phyloP scores from a whole-genome alignment of 2,888 invertebrate genomes.

The Stratiomys singularior region DNA sequence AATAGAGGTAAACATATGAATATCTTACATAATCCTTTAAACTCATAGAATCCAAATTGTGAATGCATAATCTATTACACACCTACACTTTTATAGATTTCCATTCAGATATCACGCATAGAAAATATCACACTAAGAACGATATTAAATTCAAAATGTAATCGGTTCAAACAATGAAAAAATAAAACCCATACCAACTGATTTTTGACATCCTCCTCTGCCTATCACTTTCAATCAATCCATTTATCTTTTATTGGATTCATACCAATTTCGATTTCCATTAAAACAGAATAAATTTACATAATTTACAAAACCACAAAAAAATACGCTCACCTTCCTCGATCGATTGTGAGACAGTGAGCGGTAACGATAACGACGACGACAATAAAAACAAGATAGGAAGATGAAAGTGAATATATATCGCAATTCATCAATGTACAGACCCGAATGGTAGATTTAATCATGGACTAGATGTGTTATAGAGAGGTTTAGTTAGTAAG shows the following conservation, averaged over 20 bases:
- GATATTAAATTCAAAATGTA: too few species aligned
- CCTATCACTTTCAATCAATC: constrained; percentile 13
- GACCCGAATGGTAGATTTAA: neutral
- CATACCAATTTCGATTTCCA: neutral
- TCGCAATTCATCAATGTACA: neutral
- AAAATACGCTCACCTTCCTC: too few species aligned
- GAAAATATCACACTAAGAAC: too few species aligned
- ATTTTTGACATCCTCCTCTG: neutral
- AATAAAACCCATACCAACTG: too few species aligned
- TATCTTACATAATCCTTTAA: too few species aligned
- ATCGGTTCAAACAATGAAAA: too few species aligned
- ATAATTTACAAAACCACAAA: neutral
- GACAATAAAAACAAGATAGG: neutral
- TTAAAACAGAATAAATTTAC: constrained; percentile 18
- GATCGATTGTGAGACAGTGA: neutral
- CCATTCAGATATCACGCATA: too few species aligned
- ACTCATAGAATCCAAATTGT: too few species aligned
- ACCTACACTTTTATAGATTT: too few species aligned
- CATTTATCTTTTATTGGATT: constrained; percentile 7
- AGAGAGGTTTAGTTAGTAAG: neutral
- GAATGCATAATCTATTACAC: too few species aligned
- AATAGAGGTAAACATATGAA: too few species aligned
- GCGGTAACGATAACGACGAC: neutral
- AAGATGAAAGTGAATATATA: neutral
- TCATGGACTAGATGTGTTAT: neutral